Conservation (phyloP, 1,140 invertebrate species). For the Drosophila nannoptera region DNA sequence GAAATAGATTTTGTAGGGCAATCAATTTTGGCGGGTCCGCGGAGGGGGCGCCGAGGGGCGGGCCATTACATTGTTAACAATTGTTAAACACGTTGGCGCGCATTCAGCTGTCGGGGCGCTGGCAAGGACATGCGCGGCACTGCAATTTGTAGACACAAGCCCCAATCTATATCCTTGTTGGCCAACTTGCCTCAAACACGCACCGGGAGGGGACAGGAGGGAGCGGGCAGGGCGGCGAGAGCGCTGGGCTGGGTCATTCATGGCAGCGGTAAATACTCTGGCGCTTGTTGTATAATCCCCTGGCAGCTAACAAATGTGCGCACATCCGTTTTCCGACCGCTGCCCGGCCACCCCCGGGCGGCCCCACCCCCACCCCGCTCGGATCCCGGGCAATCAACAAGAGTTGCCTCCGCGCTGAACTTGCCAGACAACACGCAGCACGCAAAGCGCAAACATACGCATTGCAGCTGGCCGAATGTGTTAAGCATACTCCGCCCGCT, state of each 20-base stretch:
- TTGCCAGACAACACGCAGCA: conserved; percentile 35
- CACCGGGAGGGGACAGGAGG: conserved; percentile 3
- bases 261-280: conserved; percentile 55
- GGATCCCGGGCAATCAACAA: conserved; percentile 50
- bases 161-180: not conserved
- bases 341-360: not conserved
- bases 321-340: conserved; percentile 68
- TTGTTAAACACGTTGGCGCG: conserved; percentile 50
- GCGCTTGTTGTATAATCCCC: conserved; percentile 66
- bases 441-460: conserved; percentile 71
- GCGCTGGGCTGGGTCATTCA: not conserved
- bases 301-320: conserved; percentile 71
- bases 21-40: conserved; percentile 55
- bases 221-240: not conserved
- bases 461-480: conserved; percentile 70
- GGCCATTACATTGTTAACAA: conserved; percentile 57
- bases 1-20: conserved; percentile 58
- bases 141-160: conserved; percentile 52
- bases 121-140: conserved; percentile 49
- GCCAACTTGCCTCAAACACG: conserved; percentile 10
- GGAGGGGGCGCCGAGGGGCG: not conserved
- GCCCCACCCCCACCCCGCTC: not conserved
- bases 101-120: conserved; percentile 3
- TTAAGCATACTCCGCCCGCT: conserved; percentile 51
- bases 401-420: conserved; percentile 9